phyloP scores from a whole-genome alignment of 1,140 invertebrate genomes.

The Pseudomyrmex cubaensis region DNA sequence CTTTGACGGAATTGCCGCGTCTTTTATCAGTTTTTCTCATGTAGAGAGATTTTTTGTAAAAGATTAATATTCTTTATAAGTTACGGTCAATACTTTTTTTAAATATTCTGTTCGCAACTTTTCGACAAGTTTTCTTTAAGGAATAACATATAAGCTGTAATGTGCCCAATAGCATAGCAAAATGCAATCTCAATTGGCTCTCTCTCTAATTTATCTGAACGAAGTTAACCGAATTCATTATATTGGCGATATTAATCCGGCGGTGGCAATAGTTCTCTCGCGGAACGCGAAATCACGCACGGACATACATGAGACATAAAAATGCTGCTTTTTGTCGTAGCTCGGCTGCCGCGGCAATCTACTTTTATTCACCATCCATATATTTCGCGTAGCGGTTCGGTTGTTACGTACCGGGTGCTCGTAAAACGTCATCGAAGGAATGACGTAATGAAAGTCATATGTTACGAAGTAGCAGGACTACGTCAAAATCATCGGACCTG shows the following conservation, averaged over 20 bases:
- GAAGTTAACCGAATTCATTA: constrained; percentile 14
- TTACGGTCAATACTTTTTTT: not conserved
- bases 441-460: too few relatives aligned
- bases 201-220: not conserved
- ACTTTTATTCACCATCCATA: constrained; percentile 52
- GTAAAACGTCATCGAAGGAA: not conserved
- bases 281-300: constrained; percentile 18
- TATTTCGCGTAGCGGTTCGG: constrained; percentile 31
- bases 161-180: too few relatives aligned
- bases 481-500: too few relatives aligned
- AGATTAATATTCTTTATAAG: constrained; percentile 10
- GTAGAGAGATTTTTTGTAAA: not conserved
- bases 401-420: constrained; percentile 37
- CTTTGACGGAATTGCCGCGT: not conserved
- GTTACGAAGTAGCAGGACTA: too few relatives aligned
- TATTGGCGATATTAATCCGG: not conserved
- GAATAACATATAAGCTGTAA: too few relatives aligned
- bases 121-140: constrained; percentile 9
- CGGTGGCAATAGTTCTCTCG: not conserved
- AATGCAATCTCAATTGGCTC: too few relatives aligned
- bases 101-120: not conserved
- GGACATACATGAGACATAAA: constrained; percentile 34
- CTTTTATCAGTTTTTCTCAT: constrained; percentile 33
- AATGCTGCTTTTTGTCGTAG: constrained; percentile 39
- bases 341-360: constrained; percentile 44